A percentile compares a stretch with the other conserved stretches of the same genome.
Evolutionary conservation across 2,797 vertebrate species (phyloP).

Genomic region (Vireo griseus): DNA sequence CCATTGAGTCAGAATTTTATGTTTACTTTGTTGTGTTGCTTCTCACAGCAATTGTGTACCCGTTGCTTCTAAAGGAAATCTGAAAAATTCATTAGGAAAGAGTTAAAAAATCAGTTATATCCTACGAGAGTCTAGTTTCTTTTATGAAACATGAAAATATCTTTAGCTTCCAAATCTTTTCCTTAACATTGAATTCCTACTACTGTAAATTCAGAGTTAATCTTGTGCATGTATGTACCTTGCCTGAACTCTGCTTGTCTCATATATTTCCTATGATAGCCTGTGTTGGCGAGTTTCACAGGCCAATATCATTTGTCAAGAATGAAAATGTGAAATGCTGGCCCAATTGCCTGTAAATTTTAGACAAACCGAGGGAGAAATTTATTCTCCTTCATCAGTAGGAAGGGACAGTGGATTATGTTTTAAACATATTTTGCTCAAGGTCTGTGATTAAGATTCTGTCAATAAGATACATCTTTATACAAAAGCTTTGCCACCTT

Average conservation of each 20-base stretch:
- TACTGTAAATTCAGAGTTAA: neutral
- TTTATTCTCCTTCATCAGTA: neutral
- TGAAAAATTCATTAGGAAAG: neutral
- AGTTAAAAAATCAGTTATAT: neutral
- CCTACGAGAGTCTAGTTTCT: neutral
- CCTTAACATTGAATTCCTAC: neutral
- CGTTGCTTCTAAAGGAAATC: neutral
- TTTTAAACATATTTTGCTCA: neutral
- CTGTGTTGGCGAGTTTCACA: neutral
- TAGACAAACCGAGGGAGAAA: neutral
- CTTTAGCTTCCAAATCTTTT: neutral
- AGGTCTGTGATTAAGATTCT: neutral
- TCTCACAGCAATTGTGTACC: neutral
- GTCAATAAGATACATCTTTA: neutral
- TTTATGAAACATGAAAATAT: neutral
- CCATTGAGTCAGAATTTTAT: neutral
- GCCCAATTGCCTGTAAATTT: neutral
- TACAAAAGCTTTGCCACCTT: neutral
- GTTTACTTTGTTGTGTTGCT: neutral
- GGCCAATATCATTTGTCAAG: neutral
- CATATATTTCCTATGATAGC: accelerated
- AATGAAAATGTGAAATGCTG: neutral
- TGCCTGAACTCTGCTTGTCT: neutral
- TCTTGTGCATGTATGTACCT: neutral
- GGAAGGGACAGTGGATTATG: neutral